Evolutionary conservation across 2,113 vertebrate species (phyloP).

Genomic region (Bos javanicus): DNA sequence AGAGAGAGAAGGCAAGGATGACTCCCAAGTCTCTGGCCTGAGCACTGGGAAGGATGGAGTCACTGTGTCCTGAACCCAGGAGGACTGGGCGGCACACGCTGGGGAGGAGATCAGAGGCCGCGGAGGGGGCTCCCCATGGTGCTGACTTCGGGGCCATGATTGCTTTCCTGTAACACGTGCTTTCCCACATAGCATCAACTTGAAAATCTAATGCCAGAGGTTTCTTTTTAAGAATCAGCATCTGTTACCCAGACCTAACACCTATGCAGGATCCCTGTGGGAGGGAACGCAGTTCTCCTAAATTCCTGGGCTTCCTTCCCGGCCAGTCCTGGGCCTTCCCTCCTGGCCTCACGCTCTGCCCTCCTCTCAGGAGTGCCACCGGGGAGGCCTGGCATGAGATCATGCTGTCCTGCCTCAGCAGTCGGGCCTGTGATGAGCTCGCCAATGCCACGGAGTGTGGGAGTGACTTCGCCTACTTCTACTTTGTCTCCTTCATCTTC

Average conservation of each 20-base stretch:
- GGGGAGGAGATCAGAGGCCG: neutral
- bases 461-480: conserved; percentile 97
- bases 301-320: neutral
- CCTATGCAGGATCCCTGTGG: rapidly evolving
- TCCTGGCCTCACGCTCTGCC: neutral
- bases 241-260: neutral
- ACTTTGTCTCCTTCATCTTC: conserved; percentile 99
- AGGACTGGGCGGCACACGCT: neutral
- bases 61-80: neutral
- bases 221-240: neutral
- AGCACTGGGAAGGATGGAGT: neutral
- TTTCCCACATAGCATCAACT: neutral
- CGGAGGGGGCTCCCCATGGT: neutral
- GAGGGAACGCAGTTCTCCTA: neutral
- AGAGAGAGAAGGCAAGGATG: neutral
- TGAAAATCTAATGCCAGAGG: neutral
- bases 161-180: neutral
- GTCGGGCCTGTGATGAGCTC: conserved; percentile 86
- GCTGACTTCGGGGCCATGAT: rapidly evolving
- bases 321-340: neutral
- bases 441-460: conserved; percentile 90
- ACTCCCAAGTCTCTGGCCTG: rapidly evolving
- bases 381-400: conserved; percentile 98
- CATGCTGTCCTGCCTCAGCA: conserved; percentile 94
- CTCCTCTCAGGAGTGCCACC: conserved; percentile 89